Base-by-base conservation (phyloP, 2,888 invertebrate species). In the Marronus borbonicus region DNA sequence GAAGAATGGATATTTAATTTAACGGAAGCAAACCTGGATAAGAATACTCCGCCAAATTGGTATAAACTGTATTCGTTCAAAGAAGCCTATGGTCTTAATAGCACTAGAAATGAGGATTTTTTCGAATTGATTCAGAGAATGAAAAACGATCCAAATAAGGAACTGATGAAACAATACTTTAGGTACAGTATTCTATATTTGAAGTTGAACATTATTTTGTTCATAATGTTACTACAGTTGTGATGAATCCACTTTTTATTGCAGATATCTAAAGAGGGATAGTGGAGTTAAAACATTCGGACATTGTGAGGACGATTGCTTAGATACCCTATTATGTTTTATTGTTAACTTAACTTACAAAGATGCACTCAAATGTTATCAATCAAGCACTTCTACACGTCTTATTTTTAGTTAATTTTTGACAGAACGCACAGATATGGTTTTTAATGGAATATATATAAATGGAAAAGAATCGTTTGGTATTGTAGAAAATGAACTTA, bases 1-100 rank as follows among this genome's bases (percentile, higher is more conserved):
- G 90, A 93, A 3, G 94, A 93, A 69, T 96, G 93, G 90, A 92
- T 92, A 14, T 93, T 94, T 85, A 95, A 97, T 86, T 86, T 97
- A 58, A 94, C 94, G 0, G 91, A 91, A 85, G 95, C 96, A 0
- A 96, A 95, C 82, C 31, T 58, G n/a, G 88, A 90, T 0, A 90
- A 92, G 0, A 84, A 90, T 5, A 83, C 88, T 36, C 87, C 90
- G 14, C 95, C 96, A 0, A 88, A 89, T 7, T 96, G 96, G 96
- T 92, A 90, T 84, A 90, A 92, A 86, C 91, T 95, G 36, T 96
- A 96, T 86, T 91, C 93, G n/a, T 93, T 96, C 83, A 92, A 91
- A 83, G 90, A 92, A 72, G 92, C 91, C 4, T 96, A 93, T 84
- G 90, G 89, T 24, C 85, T 94, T 50, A 79, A 86, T 0, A 91